These are phyloP conservation scores for Phyllostomus discolor DNA, from an alignment of 2,113 vertebrate genomes.

Conservation along the genomic window DNA sequence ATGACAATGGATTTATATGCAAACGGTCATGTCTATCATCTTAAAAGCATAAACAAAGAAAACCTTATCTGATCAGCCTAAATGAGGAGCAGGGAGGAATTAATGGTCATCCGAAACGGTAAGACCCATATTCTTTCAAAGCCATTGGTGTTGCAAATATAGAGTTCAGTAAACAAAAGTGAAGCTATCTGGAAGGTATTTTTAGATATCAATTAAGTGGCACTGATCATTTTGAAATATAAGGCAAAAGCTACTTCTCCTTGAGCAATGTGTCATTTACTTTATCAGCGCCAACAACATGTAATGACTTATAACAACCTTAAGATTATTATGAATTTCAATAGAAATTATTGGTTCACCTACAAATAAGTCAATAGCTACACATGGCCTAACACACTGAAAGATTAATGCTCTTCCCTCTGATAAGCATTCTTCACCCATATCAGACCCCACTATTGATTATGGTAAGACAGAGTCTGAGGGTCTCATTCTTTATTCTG, in stretches of 20 bases:
- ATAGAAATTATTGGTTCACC: neutral
- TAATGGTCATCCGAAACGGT: neutral
- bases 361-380: neutral
- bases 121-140: neutral
- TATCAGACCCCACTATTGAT: neutral
- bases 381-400: neutral
- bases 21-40: neutral
- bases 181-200: neutral
- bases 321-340: neutral
- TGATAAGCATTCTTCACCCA: neutral
- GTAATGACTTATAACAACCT: neutral
- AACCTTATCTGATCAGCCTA: neutral
- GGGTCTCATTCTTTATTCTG: neutral
- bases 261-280: neutral
- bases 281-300: neutral
- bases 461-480: neutral
- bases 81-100: neutral
- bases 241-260: neutral
- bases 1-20: neutral
- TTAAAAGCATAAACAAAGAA: constrained; percentile 4
- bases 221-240: neutral
- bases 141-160: neutral
- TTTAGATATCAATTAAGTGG: neutral
- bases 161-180: neutral
- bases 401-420: neutral